Evolutionary conservation across 2,888 invertebrate genomes (phyloP), one percentile per base, ranked within the genome.

Genomic region (Drosophila tripunctata): DNA sequence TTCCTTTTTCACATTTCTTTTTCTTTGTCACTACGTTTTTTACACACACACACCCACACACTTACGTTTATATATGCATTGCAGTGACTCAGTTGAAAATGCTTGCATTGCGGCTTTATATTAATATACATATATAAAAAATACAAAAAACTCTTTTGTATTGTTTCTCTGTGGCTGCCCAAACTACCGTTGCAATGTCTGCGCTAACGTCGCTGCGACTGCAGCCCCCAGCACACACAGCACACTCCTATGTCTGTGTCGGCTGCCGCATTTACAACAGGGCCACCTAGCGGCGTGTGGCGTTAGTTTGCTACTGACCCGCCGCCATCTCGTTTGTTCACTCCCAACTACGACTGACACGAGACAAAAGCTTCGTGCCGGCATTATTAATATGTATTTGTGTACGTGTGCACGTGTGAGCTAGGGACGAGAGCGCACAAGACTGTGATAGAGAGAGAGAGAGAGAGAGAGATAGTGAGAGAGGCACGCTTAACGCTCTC

Each of bases 251-350:
- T 62, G 74, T 75, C 68, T 79, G 69, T 70, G 69, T 74, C 74
- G 68, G 62, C 73, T 68, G 76, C 86, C 78, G 86, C 80, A 76
- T 69, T 78, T 67, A 86, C 83, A 63, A 61, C 75, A 78, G 77
- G 76, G 88, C 88, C 89, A 88, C 88, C 90, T 88, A 87, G 82
- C 88, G 89, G 87, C 85, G 80, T 89, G 88, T 88, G 88, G 88
- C 87, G 85, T 80, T 88, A 81, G 80, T 89, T 88, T 88, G 83
- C 87, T 83, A 89, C 90, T 89, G 87, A 82, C 68, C 77, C 78
- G 79, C 67, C 72, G 75, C 69, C 75, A 71, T 67, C 55, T 60
- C 74, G 63, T 71, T 50, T 56, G 31, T 67, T 50, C 67, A 67
- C 74, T 75, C 75, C 75, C 75, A 60, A 74, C 63, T 71, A 38